A percentile compares a stretch with the other conserved stretches of the same genome.
These are phyloP conservation scores for Nineta flava DNA, from an alignment of 2,888 invertebrate species.

Conservation along the genomic window DNA sequence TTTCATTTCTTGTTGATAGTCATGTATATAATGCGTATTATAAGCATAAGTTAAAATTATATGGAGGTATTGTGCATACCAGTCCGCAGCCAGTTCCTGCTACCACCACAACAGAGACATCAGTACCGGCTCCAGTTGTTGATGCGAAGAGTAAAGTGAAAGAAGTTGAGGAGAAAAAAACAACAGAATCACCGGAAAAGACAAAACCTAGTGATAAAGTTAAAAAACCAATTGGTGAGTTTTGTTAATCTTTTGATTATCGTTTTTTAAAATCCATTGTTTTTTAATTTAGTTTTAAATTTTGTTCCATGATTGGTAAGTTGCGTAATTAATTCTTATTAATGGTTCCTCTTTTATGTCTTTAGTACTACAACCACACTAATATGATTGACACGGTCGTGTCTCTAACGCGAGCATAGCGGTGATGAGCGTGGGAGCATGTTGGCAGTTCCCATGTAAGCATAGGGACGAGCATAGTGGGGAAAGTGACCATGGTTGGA, in stretches of 20 bases:
- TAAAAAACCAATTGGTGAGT: slow-evolving; percentile 24
- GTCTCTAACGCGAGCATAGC: no score
- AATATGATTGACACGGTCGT: no score
- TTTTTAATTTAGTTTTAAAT: no score
- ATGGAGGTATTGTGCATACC: slow-evolving; percentile 20
- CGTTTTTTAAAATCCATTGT: no score
- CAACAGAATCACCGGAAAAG: slow-evolving; percentile 20
- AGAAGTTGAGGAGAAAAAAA: slow-evolving; percentile 25
- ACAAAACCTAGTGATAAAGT: slow-evolving; percentile 16
- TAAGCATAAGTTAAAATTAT: slow-evolving; percentile 42
- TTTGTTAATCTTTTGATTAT: neutral
- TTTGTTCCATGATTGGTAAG: no score
- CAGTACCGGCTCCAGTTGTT: slow-evolving; percentile 9
- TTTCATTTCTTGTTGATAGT: slow-evolving; percentile 65
- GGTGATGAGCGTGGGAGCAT: no score
- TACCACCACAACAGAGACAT: slow-evolving; percentile 14
- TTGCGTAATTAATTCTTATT: no score
- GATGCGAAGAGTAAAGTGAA: slow-evolving; percentile 21
- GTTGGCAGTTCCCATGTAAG: no score
- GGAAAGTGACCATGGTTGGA: no score
- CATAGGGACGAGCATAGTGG: no score
- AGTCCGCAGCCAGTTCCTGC: slow-evolving; percentile 16
- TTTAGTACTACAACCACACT: no score
- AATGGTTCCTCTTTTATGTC: no score
- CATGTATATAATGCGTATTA: slow-evolving; percentile 76